phyloP scores from a whole-genome alignment of 2,113 vertebrate species.

The Egretta garzetta region DNA sequence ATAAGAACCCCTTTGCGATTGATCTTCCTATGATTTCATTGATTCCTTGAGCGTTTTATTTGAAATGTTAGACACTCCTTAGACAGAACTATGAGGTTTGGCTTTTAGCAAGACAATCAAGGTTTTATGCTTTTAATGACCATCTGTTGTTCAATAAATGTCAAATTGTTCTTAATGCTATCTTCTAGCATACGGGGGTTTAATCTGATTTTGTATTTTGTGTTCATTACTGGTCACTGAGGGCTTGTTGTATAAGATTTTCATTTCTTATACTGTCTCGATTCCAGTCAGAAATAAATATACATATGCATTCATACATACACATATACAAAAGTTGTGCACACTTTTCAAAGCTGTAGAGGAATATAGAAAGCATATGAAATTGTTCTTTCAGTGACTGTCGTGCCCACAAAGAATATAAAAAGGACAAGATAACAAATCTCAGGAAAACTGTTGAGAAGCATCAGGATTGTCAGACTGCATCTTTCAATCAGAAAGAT shows the following conservation, averaged over 20 bases:
- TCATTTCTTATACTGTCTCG: constrained; percentile 62
- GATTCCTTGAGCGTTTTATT: constrained; percentile 64
- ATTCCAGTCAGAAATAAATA: constrained; percentile 54
- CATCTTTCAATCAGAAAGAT: constrained; percentile 25
- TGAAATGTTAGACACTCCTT: constrained; percentile 64
- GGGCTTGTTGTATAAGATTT: constrained; percentile 48
- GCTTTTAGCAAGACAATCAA: constrained; percentile 74
- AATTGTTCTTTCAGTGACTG: constrained; percentile 45
- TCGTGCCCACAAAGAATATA: constrained; percentile 18
- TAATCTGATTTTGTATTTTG: constrained; percentile 74
- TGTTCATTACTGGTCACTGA: constrained; percentile 72
- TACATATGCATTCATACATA: not conserved
- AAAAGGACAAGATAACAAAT: constrained; percentile 23
- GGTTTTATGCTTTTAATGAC: constrained; percentile 78
- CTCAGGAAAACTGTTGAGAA: constrained; percentile 26
- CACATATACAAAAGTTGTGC: not conserved
- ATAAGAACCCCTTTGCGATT: constrained; percentile 41
- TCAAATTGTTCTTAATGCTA: constrained; percentile 76
- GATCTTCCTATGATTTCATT: constrained; percentile 69
- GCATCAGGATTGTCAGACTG: not conserved
- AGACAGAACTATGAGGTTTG: constrained; percentile 30
- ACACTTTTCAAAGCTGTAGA: constrained; percentile 23
- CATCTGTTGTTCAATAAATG: constrained; percentile 82
- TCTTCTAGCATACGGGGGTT: constrained; percentile 64
- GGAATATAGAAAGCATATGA: constrained; percentile 53